Percentiles rank a stretch among this genome's conserved stretches.
Conservation (phyloP, 2,888 invertebrate species). For the Elysia crispata region DNA sequence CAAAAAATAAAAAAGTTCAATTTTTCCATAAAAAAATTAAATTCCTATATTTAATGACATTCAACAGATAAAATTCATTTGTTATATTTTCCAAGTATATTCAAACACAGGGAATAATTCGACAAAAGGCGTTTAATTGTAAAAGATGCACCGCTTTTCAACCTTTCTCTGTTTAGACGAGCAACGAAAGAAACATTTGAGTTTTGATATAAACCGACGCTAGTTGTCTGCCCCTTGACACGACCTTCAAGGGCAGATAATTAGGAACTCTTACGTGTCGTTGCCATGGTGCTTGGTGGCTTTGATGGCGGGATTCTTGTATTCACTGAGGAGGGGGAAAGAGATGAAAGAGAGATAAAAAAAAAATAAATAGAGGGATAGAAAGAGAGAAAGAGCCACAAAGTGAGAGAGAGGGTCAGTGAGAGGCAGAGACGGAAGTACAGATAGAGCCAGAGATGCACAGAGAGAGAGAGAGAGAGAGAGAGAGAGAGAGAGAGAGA, state of each 20-base stretch:
- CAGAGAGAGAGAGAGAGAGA: constrained; percentile 13
- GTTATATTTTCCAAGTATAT: too few relatives aligned
- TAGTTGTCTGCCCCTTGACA: not conserved
- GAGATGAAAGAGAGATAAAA: not conserved
- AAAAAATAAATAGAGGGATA: not conserved
- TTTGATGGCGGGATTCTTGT: not conserved
- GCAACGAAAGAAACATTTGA: too few relatives aligned
- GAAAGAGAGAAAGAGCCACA: constrained; percentile 9
- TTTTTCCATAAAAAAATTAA: too few relatives aligned
- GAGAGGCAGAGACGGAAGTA: not conserved
- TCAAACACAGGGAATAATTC: too few relatives aligned
- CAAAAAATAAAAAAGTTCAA: too few relatives aligned
- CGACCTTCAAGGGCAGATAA: not conserved
- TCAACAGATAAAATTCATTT: too few relatives aligned
- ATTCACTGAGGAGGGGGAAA: not conserved
- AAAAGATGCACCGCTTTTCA: too few relatives aligned
- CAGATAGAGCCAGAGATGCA: not conserved
- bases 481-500: not conserved
- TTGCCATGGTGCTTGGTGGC: not conserved
- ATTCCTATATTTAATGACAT: too few relatives aligned
- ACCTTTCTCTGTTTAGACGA: too few relatives aligned
- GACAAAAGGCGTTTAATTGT: too few relatives aligned
- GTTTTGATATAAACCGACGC: too few relatives aligned
- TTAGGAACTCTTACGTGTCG: not conserved
- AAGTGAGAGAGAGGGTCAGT: not conserved